Base-by-base conservation (phyloP, 1,140 invertebrate genomes). In the Zophobas atratus region DNA sequence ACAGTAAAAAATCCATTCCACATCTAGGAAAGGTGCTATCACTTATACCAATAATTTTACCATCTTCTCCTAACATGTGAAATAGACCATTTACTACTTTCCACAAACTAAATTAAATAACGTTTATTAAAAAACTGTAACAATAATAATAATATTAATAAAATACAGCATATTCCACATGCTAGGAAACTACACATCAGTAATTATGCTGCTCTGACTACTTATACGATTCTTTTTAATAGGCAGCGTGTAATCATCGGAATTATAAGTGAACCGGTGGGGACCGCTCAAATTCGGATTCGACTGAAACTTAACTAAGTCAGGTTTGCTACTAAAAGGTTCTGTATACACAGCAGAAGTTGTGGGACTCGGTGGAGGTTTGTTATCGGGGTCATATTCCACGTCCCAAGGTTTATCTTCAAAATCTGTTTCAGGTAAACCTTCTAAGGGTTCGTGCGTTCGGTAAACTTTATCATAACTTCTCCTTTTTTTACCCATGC, bases 391-490 rank as follows among this genome's bases (percentile, higher is more conserved):
- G 53, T 83, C 81, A 33, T 77, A 79, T 32, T 81, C 74, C 4
- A 36, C 85, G 86, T 95, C 94, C 91, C 92, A 94, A 67, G 91
- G 90, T 87, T 95, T 95, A 71, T 93, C 91, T 80, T 94, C 93
- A 86, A 96, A 96, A 76, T 94, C 92, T 79, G 91, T 88, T 77
- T 93, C 88, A 33, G 94, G 94, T 82, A 91, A 91, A 81, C 92
- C 91, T 1, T 92, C 90, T 79, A 96, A 86, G 70, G 95, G 95
- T 88, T 96, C 95, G 83, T 95, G 89, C 6, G 95, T 96, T 79
- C 91, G 88, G 87, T 96, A 96, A 76, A 92, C 91, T 83, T 91
- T 92, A 84, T 96, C 94, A 85, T 95, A 96, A 81, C 87, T 91
- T 75, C 91, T 88, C 79, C 90, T 88, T 84, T 93, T 93, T 87